Evolutionary conservation across 2,113 vertebrate genomes (phyloP), one percentile per base, ranked within the genome.

Genomic region (Sigmodon hispidus): DNA sequence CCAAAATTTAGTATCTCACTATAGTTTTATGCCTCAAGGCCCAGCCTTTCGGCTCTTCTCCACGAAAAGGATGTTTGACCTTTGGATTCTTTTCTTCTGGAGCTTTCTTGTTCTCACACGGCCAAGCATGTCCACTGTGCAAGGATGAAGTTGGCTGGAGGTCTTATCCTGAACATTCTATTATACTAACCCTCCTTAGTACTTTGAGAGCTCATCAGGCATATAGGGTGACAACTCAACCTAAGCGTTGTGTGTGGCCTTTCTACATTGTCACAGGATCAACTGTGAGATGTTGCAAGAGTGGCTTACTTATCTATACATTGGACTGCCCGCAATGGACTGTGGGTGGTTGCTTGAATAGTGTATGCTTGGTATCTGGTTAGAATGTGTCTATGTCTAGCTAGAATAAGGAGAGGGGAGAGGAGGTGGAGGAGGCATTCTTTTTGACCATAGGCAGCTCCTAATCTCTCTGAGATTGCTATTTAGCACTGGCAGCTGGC

Each of bases 131-230:
- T 94, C 91, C 84, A 87, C 69, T 79, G 0, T 77, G 96, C 85
- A 79, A 61, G 63, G 90, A 93, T 90, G 88, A 92, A 92, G 72
- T 83, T 96, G 97, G 85, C 96, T 63, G 76, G 80, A n/a, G 80
- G 52, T 95, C 95, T 93, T 34, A 86, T 73, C 72, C 86, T 43
- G 87, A 84, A 77, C 90, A 87, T 92, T 92, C 29, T 75, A 50
- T 95, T 63, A 45, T 87, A 10, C 50, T 67, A 85, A 70, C 57
- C 48, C 61, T 85, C 83, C 34, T 22, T 93, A 12, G 48, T 83
- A 59, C 83, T 87, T 29, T 1, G 21, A 79, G 43, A 55, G 90
- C 73, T 83, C 73, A 72, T 87, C 83, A 90, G 79, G 84, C 79
- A 84, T 48, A 65, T 55, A 2, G 0, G 22, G 50, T 87, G 91